Conservation (phyloP, 1,140 invertebrate genomes). For the Pogonognathellus flavescens region DNA sequence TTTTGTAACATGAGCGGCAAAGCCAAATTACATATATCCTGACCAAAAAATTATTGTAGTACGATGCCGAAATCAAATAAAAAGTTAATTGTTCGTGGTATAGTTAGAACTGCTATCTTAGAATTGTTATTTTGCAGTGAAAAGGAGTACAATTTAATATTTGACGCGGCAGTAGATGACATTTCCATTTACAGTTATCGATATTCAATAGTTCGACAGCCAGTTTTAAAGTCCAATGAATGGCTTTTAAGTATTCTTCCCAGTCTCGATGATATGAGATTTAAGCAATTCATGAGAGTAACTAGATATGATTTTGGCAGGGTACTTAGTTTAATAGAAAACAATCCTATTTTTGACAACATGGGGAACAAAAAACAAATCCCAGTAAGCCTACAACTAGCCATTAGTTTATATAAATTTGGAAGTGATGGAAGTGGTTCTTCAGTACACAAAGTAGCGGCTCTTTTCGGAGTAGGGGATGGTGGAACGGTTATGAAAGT, state of each 20-base stretch:
- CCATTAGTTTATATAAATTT: constrained; percentile 10
- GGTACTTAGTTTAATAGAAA: background rate
- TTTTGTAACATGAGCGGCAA: no score
- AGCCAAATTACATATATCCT: no score
- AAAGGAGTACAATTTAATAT: no score
- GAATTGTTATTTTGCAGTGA: no score
- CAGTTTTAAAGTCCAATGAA: background rate
- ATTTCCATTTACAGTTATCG: background rate
- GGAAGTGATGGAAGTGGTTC: background rate
- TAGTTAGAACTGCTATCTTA: no score
- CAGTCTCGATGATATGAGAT: background rate
- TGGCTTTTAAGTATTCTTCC: background rate
- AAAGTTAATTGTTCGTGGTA: no score
- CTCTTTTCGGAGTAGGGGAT: constrained; percentile 52
- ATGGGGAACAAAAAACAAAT: background rate
- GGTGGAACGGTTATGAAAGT: constrained; percentile 18
- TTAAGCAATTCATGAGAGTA: constrained; percentile 13
- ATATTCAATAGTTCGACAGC: background rate
- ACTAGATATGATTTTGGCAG: background rate
- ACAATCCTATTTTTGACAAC: background rate
- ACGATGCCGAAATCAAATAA: no score
- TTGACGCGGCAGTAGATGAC: background rate
- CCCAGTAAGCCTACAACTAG: background rate
- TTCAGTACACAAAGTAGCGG: constrained; percentile 3
- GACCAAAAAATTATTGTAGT: no score